These are phyloP conservation scores for Siniperca scherzeri DNA, from an alignment of 2,797 vertebrate genomes.

Conservation along the genomic window DNA sequence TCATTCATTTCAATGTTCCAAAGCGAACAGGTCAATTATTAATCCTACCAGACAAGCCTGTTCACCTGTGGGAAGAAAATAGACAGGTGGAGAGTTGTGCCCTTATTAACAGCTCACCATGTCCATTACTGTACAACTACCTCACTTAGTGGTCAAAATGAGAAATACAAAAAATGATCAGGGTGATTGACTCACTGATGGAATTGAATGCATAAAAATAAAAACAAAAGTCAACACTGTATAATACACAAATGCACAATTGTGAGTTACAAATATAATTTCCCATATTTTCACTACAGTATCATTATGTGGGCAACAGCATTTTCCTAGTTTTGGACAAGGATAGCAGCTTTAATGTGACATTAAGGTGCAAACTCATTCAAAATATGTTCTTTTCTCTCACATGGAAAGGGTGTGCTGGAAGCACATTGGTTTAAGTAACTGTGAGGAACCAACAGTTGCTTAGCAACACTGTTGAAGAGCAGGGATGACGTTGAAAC, in stretches of 20 bases:
- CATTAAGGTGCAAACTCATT: neutral
- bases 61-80: neutral
- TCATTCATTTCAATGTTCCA: neutral
- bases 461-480: slow-evolving; percentile 28
- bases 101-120: neutral
- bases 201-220: neutral
- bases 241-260: neutral
- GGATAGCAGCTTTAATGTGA: neutral
- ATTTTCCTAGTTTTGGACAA: neutral
- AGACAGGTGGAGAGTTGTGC: neutral
- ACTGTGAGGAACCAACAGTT: slow-evolving; percentile 16
- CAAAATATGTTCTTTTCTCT: neutral
- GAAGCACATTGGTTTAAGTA: neutral
- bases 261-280: neutral
- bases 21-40: slow-evolving; percentile 1
- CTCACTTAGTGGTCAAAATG: slow-evolving; percentile 46
- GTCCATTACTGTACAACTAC: slow-evolving; percentile 37
- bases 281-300: neutral
- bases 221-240: neutral
- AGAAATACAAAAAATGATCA: neutral
- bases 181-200: neutral
- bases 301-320: neutral
- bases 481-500: neutral
- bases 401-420: neutral
- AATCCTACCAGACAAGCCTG: neutral